A percentile compares a stretch with the other conserved stretches of the same genome.
Conservation (phyloP, 2,113 vertebrate genomes). For the Pteronura brasiliensis region DNA sequence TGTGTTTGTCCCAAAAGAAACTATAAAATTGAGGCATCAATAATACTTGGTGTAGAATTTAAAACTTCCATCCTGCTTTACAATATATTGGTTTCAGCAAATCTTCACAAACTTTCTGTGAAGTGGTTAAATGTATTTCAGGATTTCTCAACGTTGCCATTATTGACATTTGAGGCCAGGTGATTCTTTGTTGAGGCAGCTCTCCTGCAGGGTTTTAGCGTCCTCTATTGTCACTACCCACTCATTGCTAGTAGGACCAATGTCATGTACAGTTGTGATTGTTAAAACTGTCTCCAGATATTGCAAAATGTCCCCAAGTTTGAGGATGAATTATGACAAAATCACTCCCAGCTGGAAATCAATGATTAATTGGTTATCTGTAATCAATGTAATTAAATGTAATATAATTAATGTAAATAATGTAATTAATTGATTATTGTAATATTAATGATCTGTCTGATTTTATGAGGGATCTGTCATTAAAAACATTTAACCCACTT, state of each 20-base stretch:
- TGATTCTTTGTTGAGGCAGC: not conserved
- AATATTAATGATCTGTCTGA: not conserved
- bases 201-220: too few relatives aligned
- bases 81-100: not conserved
- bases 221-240: not conserved
- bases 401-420: too few relatives aligned
- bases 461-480: not conserved
- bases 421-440: too few relatives aligned
- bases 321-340: not conserved
- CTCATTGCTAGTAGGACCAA: not conserved
- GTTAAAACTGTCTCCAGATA: not conserved
- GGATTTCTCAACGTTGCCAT: not conserved
- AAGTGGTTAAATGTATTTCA: not conserved
- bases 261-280: not conserved
- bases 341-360: not conserved
- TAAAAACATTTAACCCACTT: not conserved
- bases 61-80: not conserved
- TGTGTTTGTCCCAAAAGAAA: not conserved
- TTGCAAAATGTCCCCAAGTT: not conserved
- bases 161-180: not conserved
- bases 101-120: not conserved
- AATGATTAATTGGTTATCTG: not conserved
- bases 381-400: not conserved
- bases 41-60: not conserved
- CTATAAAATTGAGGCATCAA: not conserved